These are phyloP conservation scores for Corythornis vintsioides DNA, from an alignment of 2,113 vertebrate species.

Conservation along the genomic window DNA sequence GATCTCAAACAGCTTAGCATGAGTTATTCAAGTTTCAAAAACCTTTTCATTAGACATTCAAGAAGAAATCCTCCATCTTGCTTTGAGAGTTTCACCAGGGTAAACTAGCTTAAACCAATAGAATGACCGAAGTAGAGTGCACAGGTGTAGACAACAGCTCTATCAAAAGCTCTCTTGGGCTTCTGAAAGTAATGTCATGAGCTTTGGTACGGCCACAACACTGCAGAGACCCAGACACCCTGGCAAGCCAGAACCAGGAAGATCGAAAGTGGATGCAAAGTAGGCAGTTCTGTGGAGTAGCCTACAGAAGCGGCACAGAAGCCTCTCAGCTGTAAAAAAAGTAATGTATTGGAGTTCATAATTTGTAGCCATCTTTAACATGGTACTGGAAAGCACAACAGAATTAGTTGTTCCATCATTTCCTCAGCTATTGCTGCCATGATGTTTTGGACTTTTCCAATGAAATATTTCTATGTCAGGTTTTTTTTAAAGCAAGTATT, in stretches of 20 bases:
- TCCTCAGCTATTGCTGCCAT: not conserved
- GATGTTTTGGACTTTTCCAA: not conserved
- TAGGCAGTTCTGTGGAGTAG: not conserved
- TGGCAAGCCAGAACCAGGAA: not conserved
- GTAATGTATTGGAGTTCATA: not conserved
- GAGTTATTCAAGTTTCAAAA: not conserved
- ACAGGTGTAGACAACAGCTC: not conserved
- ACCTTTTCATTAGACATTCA: not conserved
- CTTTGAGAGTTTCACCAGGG: not conserved
- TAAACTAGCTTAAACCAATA: not conserved
- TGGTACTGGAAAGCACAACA: not conserved
- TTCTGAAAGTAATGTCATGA: not conserved
- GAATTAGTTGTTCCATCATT: not conserved
- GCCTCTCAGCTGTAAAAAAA: not conserved
- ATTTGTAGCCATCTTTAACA: not conserved
- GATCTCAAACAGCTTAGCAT: not conserved
- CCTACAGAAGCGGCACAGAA: not conserved
- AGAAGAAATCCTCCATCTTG: not conserved
- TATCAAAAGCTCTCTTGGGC: not conserved
- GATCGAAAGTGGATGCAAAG: not conserved
- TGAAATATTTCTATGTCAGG: not conserved
- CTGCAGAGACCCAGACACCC: not conserved
- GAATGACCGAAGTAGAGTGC: not conserved
- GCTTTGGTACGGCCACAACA: not conserved
- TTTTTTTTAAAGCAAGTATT: slow-evolving; percentile 34